Conservation (phyloP, 2,113 vertebrate genomes). For the Myotis yumanensis region DNA sequence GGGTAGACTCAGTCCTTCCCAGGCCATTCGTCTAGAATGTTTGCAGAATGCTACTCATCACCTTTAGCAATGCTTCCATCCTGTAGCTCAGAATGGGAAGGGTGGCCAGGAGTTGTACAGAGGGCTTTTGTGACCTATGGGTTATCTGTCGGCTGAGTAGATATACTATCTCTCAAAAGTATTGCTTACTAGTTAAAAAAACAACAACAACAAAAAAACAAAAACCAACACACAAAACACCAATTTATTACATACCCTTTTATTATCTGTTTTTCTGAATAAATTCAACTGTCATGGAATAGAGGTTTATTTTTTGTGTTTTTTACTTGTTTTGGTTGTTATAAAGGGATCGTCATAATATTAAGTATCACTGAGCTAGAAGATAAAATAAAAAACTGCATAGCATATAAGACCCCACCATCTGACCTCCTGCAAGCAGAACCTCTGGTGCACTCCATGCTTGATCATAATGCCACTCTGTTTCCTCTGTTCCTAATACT, state of each 20-base stretch:
- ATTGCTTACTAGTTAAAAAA: not conserved
- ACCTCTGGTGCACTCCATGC: not conserved
- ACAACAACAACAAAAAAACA: not conserved
- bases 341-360: not conserved
- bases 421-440: not conserved
- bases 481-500: not conserved
- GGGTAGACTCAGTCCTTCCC: not conserved
- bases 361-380: not conserved
- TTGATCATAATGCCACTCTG: not conserved
- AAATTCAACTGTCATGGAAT: not conserved
- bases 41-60: not conserved
- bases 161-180: not conserved
- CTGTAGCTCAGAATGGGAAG: not conserved
- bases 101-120: not conserved
- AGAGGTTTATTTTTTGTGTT: not conserved
- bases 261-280: conserved; percentile 15
- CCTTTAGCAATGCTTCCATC: not conserved
- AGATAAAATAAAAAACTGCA: not conserved
- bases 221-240: not conserved
- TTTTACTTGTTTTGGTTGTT: not conserved
- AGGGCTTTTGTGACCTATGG: not conserved
- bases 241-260: not conserved
- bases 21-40: not conserved
- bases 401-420: not conserved
- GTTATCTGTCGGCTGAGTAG: not conserved